phyloP scores from a whole-genome alignment of 2,113 vertebrate genomes.

The Malurus melanocephalus region DNA sequence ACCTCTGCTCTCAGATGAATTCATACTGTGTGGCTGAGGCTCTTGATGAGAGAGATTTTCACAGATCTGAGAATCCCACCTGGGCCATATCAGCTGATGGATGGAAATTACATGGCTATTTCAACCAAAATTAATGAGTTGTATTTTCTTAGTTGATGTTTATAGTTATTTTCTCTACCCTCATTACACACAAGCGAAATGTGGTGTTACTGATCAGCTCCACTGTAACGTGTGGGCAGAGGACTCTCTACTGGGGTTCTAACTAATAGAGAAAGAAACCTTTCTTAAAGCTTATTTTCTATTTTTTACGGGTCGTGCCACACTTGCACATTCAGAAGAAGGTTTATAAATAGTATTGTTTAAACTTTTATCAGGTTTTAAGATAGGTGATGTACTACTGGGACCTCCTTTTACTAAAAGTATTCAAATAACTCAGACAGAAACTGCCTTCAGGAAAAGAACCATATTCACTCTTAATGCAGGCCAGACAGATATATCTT shows the following conservation, averaged over 20 bases:
- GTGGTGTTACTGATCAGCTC: background rate
- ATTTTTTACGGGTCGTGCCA: background rate
- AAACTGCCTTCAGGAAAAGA: constrained; percentile 3
- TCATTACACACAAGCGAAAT: background rate
- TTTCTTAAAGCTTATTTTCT: constrained; percentile 31
- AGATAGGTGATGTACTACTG: background rate
- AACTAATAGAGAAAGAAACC: background rate
- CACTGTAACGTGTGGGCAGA: background rate
- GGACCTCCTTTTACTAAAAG: background rate
- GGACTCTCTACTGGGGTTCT: background rate
- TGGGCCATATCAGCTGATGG: background rate
- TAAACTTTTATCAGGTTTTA: background rate
- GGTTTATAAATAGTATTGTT: background rate
- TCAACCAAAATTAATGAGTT: background rate
- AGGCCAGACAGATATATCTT: background rate
- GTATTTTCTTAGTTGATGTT: background rate
- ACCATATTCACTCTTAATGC: background rate
- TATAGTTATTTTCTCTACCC: background rate
- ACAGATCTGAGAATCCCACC: background rate
- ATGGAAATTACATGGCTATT: background rate
- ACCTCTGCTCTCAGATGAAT: background rate
- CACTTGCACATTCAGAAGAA: background rate
- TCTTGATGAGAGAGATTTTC: background rate
- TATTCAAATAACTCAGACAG: background rate
- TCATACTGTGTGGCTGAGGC: background rate